Percentiles rank a stretch among this genome's conserved stretches.
These are phyloP conservation scores for Rhynchophorus ferrugineus DNA, from an alignment of 1,140 invertebrate species.

Conservation along the genomic window DNA sequence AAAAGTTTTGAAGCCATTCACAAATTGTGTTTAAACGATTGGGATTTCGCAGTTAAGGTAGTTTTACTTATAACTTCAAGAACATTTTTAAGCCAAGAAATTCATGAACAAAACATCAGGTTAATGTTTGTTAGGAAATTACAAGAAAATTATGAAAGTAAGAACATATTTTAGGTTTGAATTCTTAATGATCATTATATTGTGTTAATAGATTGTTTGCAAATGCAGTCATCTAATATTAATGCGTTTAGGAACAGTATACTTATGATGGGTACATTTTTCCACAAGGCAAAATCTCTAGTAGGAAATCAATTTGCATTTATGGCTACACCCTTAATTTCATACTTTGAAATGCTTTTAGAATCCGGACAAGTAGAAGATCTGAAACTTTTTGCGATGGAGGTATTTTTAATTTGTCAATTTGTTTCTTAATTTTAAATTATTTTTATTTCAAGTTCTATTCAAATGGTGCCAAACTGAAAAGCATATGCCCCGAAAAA, in stretches of 20 bases:
- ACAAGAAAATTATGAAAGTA: conserved; percentile 27
- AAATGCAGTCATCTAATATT: conserved; percentile 22
- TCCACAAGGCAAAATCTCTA: conserved; percentile 24
- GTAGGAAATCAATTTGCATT: conserved; percentile 26
- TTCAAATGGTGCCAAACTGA: conserved; percentile 31
- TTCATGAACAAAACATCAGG: conserved; percentile 25
- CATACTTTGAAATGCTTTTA: conserved; percentile 29
- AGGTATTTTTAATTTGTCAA: conserved; percentile 16
- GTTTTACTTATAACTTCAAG: conserved; percentile 20
- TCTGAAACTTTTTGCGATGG: conserved; percentile 26
- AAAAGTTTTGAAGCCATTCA: conserved; percentile 25
- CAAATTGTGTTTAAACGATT: conserved; percentile 20
- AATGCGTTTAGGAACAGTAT: conserved; percentile 27
- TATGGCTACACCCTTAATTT: conserved; percentile 23
- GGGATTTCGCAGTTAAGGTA: conserved; percentile 23
- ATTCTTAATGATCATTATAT: not conserved
- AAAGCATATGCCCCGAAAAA: conserved; percentile 25
- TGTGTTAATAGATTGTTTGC: not conserved
- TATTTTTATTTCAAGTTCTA: conserved; percentile 27
- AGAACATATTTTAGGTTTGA: conserved; percentile 1
- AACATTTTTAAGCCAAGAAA: conserved; percentile 23
- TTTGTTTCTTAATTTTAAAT: conserved; percentile 7
- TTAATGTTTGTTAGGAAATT: conserved; percentile 23
- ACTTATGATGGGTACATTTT: conserved; percentile 30
- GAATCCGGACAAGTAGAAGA: conserved; percentile 20